phyloP scores from a whole-genome alignment of 92 coral and sea anemone species.

The Epizoanthus ramosus region DNA sequence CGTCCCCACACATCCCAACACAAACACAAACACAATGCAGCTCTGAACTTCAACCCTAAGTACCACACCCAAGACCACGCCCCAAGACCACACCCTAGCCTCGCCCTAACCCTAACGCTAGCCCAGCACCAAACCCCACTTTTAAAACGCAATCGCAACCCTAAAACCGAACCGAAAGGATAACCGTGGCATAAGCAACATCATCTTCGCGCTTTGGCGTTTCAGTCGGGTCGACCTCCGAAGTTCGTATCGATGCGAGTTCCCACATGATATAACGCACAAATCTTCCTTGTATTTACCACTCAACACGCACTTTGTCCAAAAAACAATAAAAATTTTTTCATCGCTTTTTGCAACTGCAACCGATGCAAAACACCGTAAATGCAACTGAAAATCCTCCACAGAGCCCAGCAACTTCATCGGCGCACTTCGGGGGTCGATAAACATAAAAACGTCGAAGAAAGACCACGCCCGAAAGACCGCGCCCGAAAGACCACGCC shows the following conservation, averaged over 20 bases:
- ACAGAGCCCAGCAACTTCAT: slow-evolving; percentile 34
- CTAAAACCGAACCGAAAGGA: slow-evolving; percentile 5
- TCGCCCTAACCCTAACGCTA: slow-evolving; percentile 6
- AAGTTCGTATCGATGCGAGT: slow-evolving; percentile 6
- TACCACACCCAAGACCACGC: background rate
- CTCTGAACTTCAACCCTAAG: background rate
- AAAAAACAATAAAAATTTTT: slow-evolving; percentile 18
- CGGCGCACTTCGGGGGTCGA: slow-evolving; percentile 27
- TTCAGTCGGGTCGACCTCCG: slow-evolving; percentile 7
- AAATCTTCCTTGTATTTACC: slow-evolving; percentile 24
- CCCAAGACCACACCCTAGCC: slow-evolving; percentile 7
- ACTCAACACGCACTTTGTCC: slow-evolving; percentile 23
- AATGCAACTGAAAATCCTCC: slow-evolving; percentile 33
- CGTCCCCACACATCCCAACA: no score
- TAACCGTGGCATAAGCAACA: slow-evolving; percentile 5
- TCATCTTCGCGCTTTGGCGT: slow-evolving; percentile 6
- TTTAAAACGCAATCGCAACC: slow-evolving; percentile 4
- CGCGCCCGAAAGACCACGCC: slow-evolving; percentile 29
- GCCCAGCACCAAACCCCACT: slow-evolving; percentile 7
- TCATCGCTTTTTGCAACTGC: slow-evolving; percentile 31
- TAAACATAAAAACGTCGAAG: background rate
- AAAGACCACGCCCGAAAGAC: slow-evolving; percentile 2
- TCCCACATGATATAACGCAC: slow-evolving; percentile 18
- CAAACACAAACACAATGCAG: slow-evolving; percentile 4
- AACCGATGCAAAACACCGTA: slow-evolving; percentile 34